These are phyloP conservation scores for Hemistola chrysoprasaria DNA, from an alignment of 2,888 invertebrate species.

Conservation along the genomic window DNA sequence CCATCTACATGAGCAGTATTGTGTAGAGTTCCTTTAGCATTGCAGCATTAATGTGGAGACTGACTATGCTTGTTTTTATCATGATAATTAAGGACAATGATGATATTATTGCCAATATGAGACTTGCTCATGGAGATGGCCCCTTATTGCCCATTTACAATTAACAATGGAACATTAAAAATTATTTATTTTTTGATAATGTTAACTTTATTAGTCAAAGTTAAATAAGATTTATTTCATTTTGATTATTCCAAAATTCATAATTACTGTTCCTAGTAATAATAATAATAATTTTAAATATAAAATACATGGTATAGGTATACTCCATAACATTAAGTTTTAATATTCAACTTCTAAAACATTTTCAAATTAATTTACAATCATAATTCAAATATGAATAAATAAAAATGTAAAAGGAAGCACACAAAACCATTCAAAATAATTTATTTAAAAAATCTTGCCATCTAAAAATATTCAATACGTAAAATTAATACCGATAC, in stretches of 20 bases:
- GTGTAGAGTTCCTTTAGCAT: too few relatives aligned
- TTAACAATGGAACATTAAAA: slow-evolving; percentile 22
- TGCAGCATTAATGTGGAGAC: too few relatives aligned
- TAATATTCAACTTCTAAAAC: background rate
- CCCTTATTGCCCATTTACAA: too few relatives aligned
- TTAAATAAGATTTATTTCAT: too few relatives aligned
- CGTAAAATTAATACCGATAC: slow-evolving; percentile 23
- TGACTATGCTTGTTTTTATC: slow-evolving; percentile 2
- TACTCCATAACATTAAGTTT: slow-evolving; percentile 4
- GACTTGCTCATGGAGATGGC: too few relatives aligned
- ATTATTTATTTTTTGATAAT: too few relatives aligned
- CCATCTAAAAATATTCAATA: slow-evolving; percentile 27
- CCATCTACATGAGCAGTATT: too few relatives aligned
- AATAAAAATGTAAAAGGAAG: slow-evolving; percentile 22
- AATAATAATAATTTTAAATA: slow-evolving; percentile 5
- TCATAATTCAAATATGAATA: slow-evolving; percentile 30
- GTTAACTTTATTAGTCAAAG: too few relatives aligned
- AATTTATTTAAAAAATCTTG: slow-evolving; percentile 19
- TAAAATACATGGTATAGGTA: slow-evolving; percentile 11
- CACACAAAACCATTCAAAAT: slow-evolving; percentile 16
- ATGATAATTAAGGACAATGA: slow-evolving; percentile 1
- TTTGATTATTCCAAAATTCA: slow-evolving; percentile 4
- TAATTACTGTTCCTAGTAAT: background rate
- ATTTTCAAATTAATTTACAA: background rate
- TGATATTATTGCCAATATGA: too few relatives aligned